Evolutionary conservation across 2,797 vertebrate genomes (phyloP), one percentile per base, ranked within the genome.

Genomic region (Tenualosa ilisha): DNA sequence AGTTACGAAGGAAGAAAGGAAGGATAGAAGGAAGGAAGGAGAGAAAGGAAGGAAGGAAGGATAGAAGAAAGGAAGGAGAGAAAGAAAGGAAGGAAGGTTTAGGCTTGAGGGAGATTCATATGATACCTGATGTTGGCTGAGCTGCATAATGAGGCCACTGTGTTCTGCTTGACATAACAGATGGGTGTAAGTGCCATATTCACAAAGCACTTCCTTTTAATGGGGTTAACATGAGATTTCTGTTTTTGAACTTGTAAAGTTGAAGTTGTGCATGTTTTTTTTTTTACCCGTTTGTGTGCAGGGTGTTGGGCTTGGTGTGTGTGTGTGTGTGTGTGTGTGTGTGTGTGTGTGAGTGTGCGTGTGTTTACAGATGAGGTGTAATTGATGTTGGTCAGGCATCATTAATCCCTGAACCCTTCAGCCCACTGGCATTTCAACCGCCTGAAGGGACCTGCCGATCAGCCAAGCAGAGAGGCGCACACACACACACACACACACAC

Each of bases 371-470:
- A 31, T 37, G 24, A 31, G 24, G 26, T n/a, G 24, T 68, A 68
- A 68, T 68, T 68, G 65, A 68, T 68, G 65, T 68, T 68, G 65
- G 65, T 68, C 37, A 37, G 65, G 31, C 26, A 68, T 68, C 65
- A 68, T 68, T 68, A 68, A 37, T 68, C 65, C 65, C 65, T 68
- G 26, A 68, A 15, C 26, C 26, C 65, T 31, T 5, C 65, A 31
- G 3, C 65, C 65, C 65, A 31, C 65, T 68, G 65, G 63, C 26
- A 68, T 31, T 31, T 68, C 1, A 31, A 13, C 65, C 2, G 26
- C 65, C 65, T 68, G 65, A 68, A 26, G 65, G 65, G 65, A 72
- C 26, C 26, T 72, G 65, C 26, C 37, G 65, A 72, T 26, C 65
- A 72, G 65, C 31, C 65, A 72, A 72, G 65, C 65, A 17, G 31